Evolutionary conservation across 2,797 vertebrate species (phyloP).

Genomic region (Echeneis naucrates): DNA sequence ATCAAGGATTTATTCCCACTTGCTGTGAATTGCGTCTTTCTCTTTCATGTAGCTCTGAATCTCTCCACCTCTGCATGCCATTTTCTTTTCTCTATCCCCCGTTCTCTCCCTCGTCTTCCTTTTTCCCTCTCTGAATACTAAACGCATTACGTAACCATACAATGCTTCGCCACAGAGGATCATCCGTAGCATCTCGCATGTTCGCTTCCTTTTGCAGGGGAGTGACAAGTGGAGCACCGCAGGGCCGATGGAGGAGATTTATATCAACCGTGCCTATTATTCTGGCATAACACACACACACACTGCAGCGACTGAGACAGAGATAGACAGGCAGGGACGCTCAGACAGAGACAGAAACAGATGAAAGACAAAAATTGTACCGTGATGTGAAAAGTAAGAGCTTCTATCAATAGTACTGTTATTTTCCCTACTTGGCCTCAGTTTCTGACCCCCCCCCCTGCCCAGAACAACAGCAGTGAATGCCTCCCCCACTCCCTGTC

Average conservation of each 20-base stretch:
- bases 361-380: conserved; percentile 34
- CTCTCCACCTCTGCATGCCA: conserved; percentile 32
- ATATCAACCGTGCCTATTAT: conserved; percentile 52
- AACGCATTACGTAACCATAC: conserved; percentile 64
- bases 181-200: conserved; percentile 60
- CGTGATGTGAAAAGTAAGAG: conserved; percentile 43
- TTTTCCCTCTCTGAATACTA: conserved; percentile 63
- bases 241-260: conserved; percentile 58
- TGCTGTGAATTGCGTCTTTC: conserved; percentile 12
- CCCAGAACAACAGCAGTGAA: conserved; percentile 2
- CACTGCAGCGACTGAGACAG: conserved; percentile 25
- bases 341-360: conserved; percentile 39
- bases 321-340: conserved; percentile 32
- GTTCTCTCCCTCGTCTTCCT: conserved; percentile 11
- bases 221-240: conserved; percentile 63
- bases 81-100: conserved; percentile 21
- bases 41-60: conserved; percentile 26
- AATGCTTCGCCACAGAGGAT: conserved; percentile 53
- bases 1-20: conserved; percentile 9
- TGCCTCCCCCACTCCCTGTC: conserved; percentile 17
- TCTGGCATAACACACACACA: conserved; percentile 32
- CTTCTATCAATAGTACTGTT: conserved; percentile 34
- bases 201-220: conserved; percentile 58
- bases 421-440: conserved; percentile 33
- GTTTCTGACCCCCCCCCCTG: conserved; percentile 14